Base-by-base conservation (phyloP, 2,113 vertebrate genomes). In the Bothrops jararaca region DNA sequence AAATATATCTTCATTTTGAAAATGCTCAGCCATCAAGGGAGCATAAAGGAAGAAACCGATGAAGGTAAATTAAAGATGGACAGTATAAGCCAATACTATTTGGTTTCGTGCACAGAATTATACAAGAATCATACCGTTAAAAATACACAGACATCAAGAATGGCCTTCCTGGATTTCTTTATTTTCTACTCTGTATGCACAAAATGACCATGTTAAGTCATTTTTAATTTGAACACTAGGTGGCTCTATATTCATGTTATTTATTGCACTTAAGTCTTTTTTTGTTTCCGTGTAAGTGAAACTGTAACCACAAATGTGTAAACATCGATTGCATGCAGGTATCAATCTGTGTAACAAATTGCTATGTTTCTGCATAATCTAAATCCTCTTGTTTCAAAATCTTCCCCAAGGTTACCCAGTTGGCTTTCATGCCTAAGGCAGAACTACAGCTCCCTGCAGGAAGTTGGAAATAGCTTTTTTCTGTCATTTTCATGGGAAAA, bases 171-270 rank as follows among this genome's bases (percentile, higher is more conserved):
- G 69, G 50, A 54, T 85, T 54, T 85, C 5, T 56, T 56, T 23
- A 29, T 42, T 53, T 50, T 53, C 26, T 52, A 48, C 48, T 48
- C 48, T 48, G 48, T 48, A 48, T 64, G 50, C 29, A 88, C 23
- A 89, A 56, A 89, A 24, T 54, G 39, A 56, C 24, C 29, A 53
- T 15, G 8, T 48, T n/a, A 42, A 58, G 34, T 88, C 3, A 74
- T 88, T 54, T 92, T 88, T 52, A 56, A 20, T 64, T 90, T 86
- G 88, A 93, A 86, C 92, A 42, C 88, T 80, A 93, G 92, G 1
- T 86, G 92, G 92, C 88, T 8, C 29, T 89, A 56, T 5, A 86
- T 7, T 48, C 23, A 86, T 48, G 58, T 92, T 85, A 52, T 86
- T 45, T 60, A 22, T 3, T 86, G 10, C 26, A 7, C 8, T 57